Conservation (phyloP, 2,113 vertebrate species). For the Picathartes gymnocephalus region DNA sequence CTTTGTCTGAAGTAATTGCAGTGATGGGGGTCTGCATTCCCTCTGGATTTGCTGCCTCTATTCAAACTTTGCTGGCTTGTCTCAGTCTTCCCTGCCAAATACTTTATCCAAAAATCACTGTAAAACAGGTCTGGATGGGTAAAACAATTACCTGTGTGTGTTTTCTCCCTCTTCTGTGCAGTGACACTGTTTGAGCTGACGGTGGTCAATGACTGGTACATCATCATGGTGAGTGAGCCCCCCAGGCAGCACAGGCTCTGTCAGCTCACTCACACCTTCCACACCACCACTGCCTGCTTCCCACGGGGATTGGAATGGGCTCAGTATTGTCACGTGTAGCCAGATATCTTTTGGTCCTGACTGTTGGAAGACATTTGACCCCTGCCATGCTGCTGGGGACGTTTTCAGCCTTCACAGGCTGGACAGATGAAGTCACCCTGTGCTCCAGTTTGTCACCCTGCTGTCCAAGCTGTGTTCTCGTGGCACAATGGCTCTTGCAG, state of each 20-base stretch:
- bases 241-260: background rate
- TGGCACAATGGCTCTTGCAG: background rate
- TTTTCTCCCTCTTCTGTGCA: slow-evolving; percentile 43
- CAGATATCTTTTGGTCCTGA: background rate
- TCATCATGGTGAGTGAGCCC: slow-evolving; percentile 88
- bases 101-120: background rate
- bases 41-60: background rate
- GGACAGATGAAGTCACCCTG: background rate
- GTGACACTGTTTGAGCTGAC: slow-evolving; percentile 97
- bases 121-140: background rate
- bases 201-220: slow-evolving; percentile 99
- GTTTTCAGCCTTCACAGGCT: background rate
- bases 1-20: background rate
- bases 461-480: background rate
- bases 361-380: background rate
- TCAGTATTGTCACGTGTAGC: background rate
- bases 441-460: background rate
- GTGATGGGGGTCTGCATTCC: background rate
- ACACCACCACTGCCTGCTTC: background rate
- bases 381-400: background rate
- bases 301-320: background rate
- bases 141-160: background rate
- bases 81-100: background rate
- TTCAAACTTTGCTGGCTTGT: background rate
- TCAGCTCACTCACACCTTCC: background rate